Evolutionary conservation across 2,113 vertebrate species (phyloP).

Genomic region (Pongo abelii): DNA sequence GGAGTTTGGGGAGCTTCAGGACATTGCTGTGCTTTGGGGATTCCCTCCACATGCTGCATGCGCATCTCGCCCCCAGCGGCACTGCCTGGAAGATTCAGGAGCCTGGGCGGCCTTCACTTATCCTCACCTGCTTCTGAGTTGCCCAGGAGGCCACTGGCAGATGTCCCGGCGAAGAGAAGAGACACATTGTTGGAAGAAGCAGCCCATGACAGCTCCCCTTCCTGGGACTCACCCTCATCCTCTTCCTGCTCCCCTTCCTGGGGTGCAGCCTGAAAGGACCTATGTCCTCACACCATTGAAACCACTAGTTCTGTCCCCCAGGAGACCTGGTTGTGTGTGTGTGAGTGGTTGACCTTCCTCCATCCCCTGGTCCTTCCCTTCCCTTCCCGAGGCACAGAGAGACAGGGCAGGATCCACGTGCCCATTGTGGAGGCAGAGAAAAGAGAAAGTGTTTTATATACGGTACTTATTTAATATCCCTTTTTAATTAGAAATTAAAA

Average conservation of each 20-base stretch:
- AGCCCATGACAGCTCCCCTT: neutral
- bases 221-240: neutral
- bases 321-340: constrained; percentile 78
- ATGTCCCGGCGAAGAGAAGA: constrained; percentile 24
- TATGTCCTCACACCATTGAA: constrained; percentile 66
- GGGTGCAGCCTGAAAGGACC: constrained; percentile 23
- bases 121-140: neutral
- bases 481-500: constrained; percentile 91
- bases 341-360: constrained; percentile 64
- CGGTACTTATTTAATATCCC: constrained; percentile 89
- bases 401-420: constrained; percentile 65
- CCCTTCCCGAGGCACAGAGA: constrained; percentile 60
- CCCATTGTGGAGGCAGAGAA: constrained; percentile 82
- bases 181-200: neutral
- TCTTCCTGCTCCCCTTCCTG: neutral
- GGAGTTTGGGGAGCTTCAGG: constrained; percentile 58
- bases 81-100: constrained; percentile 56
- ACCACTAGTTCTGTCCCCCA: constrained; percentile 76
- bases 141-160: constrained; percentile 9
- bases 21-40: constrained; percentile 56
- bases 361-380: neutral
- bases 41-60: neutral
- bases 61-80: constrained; percentile 35
- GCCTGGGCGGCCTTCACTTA: neutral
- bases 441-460: constrained; percentile 89